These are phyloP conservation scores for Catajapyx aquilonaris DNA, from an alignment of 1,140 invertebrate genomes.

Conservation along the genomic window DNA sequence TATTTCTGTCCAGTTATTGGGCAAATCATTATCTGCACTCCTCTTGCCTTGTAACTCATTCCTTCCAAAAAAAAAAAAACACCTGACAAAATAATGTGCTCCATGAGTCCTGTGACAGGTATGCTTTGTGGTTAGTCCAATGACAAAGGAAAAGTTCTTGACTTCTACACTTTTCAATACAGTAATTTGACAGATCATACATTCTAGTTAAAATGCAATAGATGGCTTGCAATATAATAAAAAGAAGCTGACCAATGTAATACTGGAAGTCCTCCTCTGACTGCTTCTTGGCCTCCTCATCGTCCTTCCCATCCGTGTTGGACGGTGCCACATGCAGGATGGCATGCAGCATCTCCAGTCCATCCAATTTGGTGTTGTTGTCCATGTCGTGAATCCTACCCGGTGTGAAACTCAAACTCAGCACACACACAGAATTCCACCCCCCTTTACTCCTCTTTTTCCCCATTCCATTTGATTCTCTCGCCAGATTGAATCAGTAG, in stretches of 20 bases:
- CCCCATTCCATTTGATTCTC: constrained; percentile 5
- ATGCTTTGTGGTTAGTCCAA: too few relatives aligned
- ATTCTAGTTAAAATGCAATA: too few relatives aligned
- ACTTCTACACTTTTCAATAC: too few relatives aligned
- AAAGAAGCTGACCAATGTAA: constrained; percentile 9
- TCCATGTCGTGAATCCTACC: constrained; percentile 60
- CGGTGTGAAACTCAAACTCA: not conserved
- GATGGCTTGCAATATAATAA: too few relatives aligned
- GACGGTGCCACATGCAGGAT: constrained; percentile 23
- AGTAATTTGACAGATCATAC: too few relatives aligned
- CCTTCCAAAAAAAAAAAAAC: too few relatives aligned
- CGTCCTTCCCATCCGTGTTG: constrained; percentile 8
- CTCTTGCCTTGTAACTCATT: too few relatives aligned
- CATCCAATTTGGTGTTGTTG: constrained; percentile 56
- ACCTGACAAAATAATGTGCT: too few relatives aligned
- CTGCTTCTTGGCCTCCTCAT: constrained; percentile 8
- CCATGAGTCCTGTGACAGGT: too few relatives aligned
- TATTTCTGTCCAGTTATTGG: too few relatives aligned
- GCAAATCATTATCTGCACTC: too few relatives aligned
- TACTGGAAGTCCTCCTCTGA: constrained; percentile 13
- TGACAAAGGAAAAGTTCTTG: too few relatives aligned
- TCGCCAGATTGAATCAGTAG: constrained; percentile 2
- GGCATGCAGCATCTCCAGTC: constrained; percentile 45
- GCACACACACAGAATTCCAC: not conserved
- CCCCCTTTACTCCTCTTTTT: constrained; percentile 5